Evolutionary conservation across 2,113 vertebrate genomes (phyloP), one percentile per base, ranked within the genome.

Genomic region (Smithornis capensis): DNA sequence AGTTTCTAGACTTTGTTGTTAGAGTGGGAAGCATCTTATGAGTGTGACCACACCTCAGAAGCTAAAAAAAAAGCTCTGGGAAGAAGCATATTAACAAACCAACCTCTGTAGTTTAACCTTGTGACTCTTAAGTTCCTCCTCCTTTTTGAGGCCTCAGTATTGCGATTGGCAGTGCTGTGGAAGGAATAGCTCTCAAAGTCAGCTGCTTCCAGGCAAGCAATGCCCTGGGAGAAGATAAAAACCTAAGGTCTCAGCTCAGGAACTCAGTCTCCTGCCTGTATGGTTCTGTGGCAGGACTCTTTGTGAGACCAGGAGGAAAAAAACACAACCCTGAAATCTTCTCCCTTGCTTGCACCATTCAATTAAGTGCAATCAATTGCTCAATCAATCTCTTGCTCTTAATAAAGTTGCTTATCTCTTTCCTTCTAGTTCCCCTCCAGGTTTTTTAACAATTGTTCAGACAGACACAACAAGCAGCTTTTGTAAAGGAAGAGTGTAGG

Each of bases 391-490:
- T 95, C 94, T 97, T 89, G 92, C 96, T 97, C 62, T 96, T 96
- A 96, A 97, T 97, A 96, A 96, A 96, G 92, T 74, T 60, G 1
- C 83, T 95, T 96, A 96, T 96, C 95, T 96, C 91, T 87, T 93
- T 74, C 94, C 86, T 90, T 57, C 68, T 93, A 86, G 69, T 95
- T 91, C 91, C 89, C 95, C 95, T 97, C 90, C 69, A 94, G 95
- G 82, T 94, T 96, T 95, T 93, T 92, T 44, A 91, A 92, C 94
- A 96, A 95, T 95, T 96, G 95, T 95, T 96, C 89, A 94, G 94
- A 91, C 95, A 97, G 96, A 97, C 96, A 97, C 95, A 97, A 96
- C 94, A 96, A 96, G 85, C 87, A 92, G 87, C 95, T 96, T 96
- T 94, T 95, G 90, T 95, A 86, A 97, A 96, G 95, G 93, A 95